Conservation (phyloP, 2,797 vertebrate species). For the Hephaestus fuliginosus region DNA sequence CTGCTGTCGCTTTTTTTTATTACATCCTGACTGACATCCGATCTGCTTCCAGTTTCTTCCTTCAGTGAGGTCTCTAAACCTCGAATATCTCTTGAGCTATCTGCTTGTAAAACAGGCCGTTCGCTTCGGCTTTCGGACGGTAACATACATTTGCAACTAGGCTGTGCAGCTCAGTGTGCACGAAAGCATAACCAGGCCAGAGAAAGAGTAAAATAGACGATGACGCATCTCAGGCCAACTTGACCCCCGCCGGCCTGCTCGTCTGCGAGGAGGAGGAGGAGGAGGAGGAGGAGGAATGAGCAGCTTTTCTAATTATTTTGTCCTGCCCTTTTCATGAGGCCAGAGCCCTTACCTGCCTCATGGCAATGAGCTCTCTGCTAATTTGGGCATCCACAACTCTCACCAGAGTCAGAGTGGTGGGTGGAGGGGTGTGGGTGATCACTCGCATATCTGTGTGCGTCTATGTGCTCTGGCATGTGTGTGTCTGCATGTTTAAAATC, state of each 20-base stretch:
- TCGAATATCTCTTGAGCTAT: too few relatives aligned
- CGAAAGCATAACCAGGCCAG: not conserved
- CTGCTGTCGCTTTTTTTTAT: not conserved
- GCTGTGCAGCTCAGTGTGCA: not conserved
- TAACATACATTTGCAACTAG: not conserved
- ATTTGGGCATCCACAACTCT: conserved; percentile 66
- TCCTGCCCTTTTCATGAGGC: conserved; percentile 16
- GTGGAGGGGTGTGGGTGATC: conserved; percentile 26
- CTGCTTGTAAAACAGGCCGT: not conserved
- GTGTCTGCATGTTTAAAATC: conserved; percentile 64
- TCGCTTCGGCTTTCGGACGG: not conserved
- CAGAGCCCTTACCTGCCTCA: conserved; percentile 18
- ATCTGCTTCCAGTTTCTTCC: conserved; percentile 33
- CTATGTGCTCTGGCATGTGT: conserved; percentile 38
- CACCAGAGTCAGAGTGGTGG: conserved; percentile 37
- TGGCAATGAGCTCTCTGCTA: conserved; percentile 58
- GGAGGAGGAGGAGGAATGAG: conserved; percentile 6
- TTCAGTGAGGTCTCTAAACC: not conserved
- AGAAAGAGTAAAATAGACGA: conserved; percentile 10
- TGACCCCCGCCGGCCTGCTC: conserved; percentile 6
- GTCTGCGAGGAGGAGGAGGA: not conserved
- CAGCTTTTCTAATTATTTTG: conserved; percentile 51
- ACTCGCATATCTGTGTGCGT: conserved; percentile 33
- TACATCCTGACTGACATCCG: conserved; percentile 22
- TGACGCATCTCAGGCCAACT: conserved; percentile 9